Base-by-base conservation (phyloP, 1,140 invertebrate species). In the Macrocentrus cingulum region DNA sequence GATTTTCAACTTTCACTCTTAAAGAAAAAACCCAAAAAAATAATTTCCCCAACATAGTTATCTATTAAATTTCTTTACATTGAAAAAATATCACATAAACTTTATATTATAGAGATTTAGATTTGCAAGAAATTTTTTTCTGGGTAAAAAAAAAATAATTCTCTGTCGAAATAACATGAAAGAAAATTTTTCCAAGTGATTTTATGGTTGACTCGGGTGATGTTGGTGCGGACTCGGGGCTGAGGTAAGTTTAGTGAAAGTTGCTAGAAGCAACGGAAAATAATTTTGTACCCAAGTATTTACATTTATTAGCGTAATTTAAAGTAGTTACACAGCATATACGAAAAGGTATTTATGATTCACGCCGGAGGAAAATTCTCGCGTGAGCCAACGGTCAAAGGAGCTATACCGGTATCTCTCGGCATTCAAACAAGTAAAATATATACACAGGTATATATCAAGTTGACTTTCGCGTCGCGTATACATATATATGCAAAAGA, bases 251-350 rank as follows among this genome's bases (percentile, higher is more conserved):
- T 16, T 13, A 18, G 13, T n/a, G n/a, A 36, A 51, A 51, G 29
- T 2, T 42, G 20, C n/a, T 13, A 11, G 34, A 8, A 49, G 19
- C 18, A 22, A 49, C 11, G 16, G 55, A 15, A 23, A 41, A 15
- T 49, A 32, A 36, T 23, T 41, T 56, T n/a, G 45, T 56, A 32
- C 9, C 44, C 19, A 19, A 34, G 55, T 20, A 56, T 37, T 49
- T 49, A 41, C 45, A 56, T 56, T 56, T 56, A 56, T 56, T 49
- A 56, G 50, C 34, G 45, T 56, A 41, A 56, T 56, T 56, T 56
- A 56, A 48, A 46, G 45, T 41, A 49, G 45, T 56, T 56, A 46
- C 55, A 32, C 50, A 46, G 34, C 42, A 25, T 39, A 56, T 36
- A 18, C 11, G 55, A 29, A 13, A 56, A 13, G 20, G 45, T 56